Base-by-base conservation (phyloP, 2,797 vertebrate genomes). In the Notoglanidium macrostoma region DNA sequence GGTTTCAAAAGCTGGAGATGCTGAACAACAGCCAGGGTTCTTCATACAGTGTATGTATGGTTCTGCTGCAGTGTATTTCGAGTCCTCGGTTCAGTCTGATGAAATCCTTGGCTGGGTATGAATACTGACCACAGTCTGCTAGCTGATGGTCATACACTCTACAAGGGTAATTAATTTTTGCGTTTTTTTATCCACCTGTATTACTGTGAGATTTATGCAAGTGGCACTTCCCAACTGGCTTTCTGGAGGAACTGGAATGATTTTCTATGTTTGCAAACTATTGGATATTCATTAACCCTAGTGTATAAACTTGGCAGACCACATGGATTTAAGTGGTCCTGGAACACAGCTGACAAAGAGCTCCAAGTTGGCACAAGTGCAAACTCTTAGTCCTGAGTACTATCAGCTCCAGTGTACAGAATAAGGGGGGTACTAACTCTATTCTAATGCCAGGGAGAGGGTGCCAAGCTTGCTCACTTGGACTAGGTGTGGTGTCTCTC, bases 331-430 rank as follows among this genome's bases (percentile, higher is more conserved):
- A 79, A 57, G 32, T 79, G 77, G 54, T 59, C 55, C 32, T 63
- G 79, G 79, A 80, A 46, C 35, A 61, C 12, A 12, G 35, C 57
- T 88, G 87, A 90, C 85, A 67, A 87, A 70, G 86, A 85, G 76
- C 84, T 54, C 35, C 79, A 88, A 86, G 85, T 90, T 88, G 90
- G 85, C 91, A 86, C 77, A 77, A 51, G 79, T 82, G 87, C 85
- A 84, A 57, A 49, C 55, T 32, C 35, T 74, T 23, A 46, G 86
- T 84, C 23, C 6, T 77, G 70, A 74, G 63, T 51, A 76, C 40
- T 74, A 89, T 84, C 76, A 68, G 76, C 61, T 67, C 79, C 61
- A 78, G 70, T 68, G 65, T 76, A 82, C 83, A 88, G 67, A 81
- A 55, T 54, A 73, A 68, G 46, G 17, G 67, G 84, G 59, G 35